Evolutionary conservation across 2,797 vertebrate genomes (phyloP).

Genomic region (Adrianichthys oophorus): DNA sequence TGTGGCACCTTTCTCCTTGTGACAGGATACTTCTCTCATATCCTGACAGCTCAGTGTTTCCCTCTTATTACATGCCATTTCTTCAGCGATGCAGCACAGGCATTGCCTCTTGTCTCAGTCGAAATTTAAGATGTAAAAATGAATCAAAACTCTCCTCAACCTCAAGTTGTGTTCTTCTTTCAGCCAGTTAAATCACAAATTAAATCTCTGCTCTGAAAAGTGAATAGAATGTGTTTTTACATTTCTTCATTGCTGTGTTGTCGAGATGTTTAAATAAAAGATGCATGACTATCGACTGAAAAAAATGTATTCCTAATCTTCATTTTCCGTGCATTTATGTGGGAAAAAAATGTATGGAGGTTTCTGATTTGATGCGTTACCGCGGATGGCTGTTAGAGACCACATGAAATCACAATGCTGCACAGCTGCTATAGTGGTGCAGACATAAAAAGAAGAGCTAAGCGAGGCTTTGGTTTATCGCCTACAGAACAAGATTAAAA

Average conservation of each 20-base stretch:
- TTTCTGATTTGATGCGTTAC: not conserved
- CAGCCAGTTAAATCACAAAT: too few species aligned
- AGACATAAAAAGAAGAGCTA: constrained; percentile 35
- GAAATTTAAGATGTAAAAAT: constrained; percentile 3
- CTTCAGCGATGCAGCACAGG: constrained; percentile 22
- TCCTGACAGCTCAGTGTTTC: constrained; percentile 54
- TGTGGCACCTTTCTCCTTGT: constrained; percentile 30
- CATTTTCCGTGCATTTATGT: too few species aligned
- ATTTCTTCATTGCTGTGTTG: too few species aligned
- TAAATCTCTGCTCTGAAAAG: too few species aligned
- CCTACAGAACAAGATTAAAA: constrained; percentile 52
- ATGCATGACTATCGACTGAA: too few species aligned
- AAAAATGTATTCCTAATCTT: too few species aligned
- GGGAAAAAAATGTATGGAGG: not conserved
- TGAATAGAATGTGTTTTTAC: too few species aligned
- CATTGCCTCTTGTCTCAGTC: constrained; percentile 4
- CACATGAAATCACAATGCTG: not conserved
- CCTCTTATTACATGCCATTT: constrained; percentile 52
- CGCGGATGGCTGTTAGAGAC: not conserved
- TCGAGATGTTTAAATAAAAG: too few species aligned
- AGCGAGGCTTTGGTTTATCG: constrained; percentile 44
- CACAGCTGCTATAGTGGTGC: not conserved
- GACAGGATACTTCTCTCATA: constrained; percentile 44
- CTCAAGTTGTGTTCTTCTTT: too few species aligned
- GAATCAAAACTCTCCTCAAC: not conserved